These are phyloP conservation scores for Neolamprologus ventralis DNA, from an alignment of 2,113 vertebrate species.

Conservation along the genomic window DNA sequence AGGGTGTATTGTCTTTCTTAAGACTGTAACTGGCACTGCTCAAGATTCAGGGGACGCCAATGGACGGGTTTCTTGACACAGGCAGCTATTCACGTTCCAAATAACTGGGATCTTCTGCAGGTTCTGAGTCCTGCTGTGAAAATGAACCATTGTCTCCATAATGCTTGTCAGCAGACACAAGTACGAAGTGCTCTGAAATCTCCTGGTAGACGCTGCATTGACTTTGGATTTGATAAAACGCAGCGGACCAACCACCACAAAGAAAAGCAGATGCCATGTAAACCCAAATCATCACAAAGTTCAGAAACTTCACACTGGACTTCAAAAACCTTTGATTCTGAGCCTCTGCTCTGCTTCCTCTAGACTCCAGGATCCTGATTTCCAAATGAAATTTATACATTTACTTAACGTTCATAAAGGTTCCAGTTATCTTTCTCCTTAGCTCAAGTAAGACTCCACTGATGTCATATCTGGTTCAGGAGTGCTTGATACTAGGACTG, in stretches of 20 bases:
- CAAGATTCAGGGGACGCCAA: not conserved
- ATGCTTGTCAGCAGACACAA: not conserved
- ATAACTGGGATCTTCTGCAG: not conserved
- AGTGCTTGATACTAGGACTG: not conserved
- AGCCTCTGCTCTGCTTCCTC: not conserved
- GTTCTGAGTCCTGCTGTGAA: fast-evolving
- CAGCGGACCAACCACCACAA: not conserved
- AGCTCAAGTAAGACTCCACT: not conserved
- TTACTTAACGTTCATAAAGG: not conserved
- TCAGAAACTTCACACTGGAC: not conserved
- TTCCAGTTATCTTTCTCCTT: not conserved
- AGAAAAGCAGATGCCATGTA: not conserved
- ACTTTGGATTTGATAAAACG: not conserved
- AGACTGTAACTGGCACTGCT: not conserved
- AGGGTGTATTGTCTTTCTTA: not conserved
- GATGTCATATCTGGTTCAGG: not conserved
- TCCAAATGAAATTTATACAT: not conserved
- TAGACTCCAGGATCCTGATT: not conserved
- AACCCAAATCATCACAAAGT: not conserved
- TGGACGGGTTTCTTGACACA: not conserved
- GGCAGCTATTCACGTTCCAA: not conserved
- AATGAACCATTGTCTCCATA: not conserved
- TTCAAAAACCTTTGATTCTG: not conserved
- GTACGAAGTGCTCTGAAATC: not conserved
- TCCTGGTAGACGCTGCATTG: not conserved